These are phyloP conservation scores for Pseudococcus jackbeardsleyi DNA, from an alignment of 2,888 invertebrate species.

Conservation along the genomic window DNA sequence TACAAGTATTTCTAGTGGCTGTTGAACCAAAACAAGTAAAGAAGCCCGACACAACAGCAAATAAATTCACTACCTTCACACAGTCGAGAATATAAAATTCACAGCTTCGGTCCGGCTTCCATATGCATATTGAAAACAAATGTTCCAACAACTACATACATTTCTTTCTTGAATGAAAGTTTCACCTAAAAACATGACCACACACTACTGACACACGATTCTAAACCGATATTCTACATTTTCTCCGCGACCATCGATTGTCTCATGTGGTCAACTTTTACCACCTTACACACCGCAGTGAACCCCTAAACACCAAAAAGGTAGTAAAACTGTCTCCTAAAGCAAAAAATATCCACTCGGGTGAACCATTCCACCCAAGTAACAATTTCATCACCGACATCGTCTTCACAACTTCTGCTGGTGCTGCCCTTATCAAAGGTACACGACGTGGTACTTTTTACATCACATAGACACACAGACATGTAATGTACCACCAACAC, in stretches of 20 bases:
- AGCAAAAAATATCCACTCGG: not conserved
- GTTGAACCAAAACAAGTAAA: not conserved
- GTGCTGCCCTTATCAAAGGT: not conserved
- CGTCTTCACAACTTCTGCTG: not conserved
- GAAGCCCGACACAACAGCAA: not conserved
- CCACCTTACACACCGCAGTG: not conserved
- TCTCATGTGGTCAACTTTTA: too few species aligned
- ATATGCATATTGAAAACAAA: not conserved
- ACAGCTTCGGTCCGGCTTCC: not conserved
- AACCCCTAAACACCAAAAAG: not conserved
- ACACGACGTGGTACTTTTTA: not conserved
- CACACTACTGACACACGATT: too few species aligned
- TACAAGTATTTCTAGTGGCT: not conserved
- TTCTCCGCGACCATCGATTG: too few species aligned
- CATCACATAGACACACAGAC: not conserved
- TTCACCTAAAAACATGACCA: not conserved
- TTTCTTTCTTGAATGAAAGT: not conserved
- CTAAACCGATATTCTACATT: not conserved
- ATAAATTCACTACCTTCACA: not conserved
- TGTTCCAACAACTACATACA: not conserved
- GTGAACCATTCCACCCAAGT: not conserved
- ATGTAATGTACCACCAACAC: conserved; percentile 9
- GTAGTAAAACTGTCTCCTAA: not conserved
- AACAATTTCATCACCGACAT: too few species aligned
- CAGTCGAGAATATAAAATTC: not conserved